phyloP scores from a whole-genome alignment of 2,113 vertebrate genomes.

The Prietella phreatophila region DNA sequence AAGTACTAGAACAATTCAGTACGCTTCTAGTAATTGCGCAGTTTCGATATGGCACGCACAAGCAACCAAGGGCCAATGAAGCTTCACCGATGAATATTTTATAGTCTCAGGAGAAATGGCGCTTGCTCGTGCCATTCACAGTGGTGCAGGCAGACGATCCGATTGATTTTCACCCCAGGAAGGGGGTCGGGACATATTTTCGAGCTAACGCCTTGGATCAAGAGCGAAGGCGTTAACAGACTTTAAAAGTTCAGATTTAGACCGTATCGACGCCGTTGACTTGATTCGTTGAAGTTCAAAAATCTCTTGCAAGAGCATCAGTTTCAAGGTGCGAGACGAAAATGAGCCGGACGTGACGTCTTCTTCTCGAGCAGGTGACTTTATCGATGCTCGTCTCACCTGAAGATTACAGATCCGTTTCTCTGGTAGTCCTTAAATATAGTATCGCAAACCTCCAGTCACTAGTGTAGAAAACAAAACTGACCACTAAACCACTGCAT shows the following conservation, averaged over 20 bases:
- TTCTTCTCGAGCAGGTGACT: background rate
- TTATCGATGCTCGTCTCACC: background rate
- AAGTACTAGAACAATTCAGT: background rate
- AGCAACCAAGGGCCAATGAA: constrained; percentile 24
- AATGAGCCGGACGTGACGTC: background rate
- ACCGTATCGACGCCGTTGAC: background rate
- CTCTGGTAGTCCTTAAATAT: background rate
- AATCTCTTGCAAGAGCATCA: background rate
- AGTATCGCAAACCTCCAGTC: background rate
- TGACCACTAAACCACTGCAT: constrained; percentile 3
- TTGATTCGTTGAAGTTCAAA: background rate
- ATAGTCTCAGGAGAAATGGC: constrained; percentile 35
- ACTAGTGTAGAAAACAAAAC: background rate
- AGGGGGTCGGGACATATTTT: constrained; percentile 51
- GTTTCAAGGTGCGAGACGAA: background rate
- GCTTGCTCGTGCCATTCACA: constrained; percentile 43
- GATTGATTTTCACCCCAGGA: constrained; percentile 61
- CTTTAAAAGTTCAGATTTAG: background rate
- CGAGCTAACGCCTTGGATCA: constrained; percentile 51
- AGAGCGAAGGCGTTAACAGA: constrained; percentile 4
- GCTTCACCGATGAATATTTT: constrained; percentile 55
- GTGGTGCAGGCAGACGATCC: constrained; percentile 46
- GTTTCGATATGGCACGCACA: constrained; percentile 10
- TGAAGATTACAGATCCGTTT: background rate
- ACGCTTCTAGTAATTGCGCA: background rate